Conservation (phyloP, 2,888 invertebrate species). For the Malthinus flaveolus region DNA sequence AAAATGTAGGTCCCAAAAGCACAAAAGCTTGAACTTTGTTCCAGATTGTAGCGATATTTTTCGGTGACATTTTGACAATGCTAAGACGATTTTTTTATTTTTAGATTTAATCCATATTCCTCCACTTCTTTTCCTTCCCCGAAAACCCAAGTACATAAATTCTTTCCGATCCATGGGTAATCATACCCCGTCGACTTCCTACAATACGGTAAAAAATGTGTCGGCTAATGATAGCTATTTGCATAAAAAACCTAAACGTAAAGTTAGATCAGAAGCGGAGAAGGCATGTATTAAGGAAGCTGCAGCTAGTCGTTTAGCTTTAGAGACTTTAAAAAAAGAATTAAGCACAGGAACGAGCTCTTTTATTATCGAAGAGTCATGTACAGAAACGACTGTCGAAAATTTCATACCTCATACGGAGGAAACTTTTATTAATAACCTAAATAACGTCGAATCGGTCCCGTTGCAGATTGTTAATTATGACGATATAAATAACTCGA, state of each 20-base stretch:
- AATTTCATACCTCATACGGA: conserved; percentile 49
- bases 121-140: conserved; percentile 49
- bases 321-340: conserved; percentile 54
- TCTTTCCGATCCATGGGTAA: conserved; percentile 39
- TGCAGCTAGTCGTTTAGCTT: conserved; percentile 52
- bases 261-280: conserved; percentile 48
- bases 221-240: conserved; percentile 35
- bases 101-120: conserved; percentile 46
- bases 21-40: too few species aligned
- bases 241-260: conserved; percentile 44
- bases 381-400: conserved; percentile 51
- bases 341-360: conserved; percentile 49
- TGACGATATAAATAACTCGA: conserved; percentile 33
- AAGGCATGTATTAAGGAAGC: conserved; percentile 54
- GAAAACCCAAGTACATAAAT: conserved; percentile 52
- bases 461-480: conserved; percentile 41
- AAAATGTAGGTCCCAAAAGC: neutral
- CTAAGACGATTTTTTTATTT: too few species aligned
- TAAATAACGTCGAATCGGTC: conserved; percentile 36
- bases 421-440: conserved; percentile 37
- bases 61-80: too few species aligned
- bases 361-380: conserved; percentile 52
- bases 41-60: too few species aligned
- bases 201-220: conserved; percentile 11
- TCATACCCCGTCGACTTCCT: conserved; percentile 12